Evolutionary conservation across 1,140 invertebrate genomes (phyloP).

Genomic region (Cyclargus thomasi): DNA sequence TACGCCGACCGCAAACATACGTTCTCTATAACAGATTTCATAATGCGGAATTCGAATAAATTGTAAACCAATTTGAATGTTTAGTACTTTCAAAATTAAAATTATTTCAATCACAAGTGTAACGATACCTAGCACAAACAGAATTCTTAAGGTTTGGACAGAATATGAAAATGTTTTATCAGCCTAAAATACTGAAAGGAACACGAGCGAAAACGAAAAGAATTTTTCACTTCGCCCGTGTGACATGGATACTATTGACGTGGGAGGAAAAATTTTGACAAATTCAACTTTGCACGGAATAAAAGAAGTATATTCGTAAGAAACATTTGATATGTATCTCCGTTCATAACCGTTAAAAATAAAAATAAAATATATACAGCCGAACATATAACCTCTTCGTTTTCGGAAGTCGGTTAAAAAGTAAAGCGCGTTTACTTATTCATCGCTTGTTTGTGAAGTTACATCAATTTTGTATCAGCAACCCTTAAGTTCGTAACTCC

Average conservation of each 20-base stretch:
- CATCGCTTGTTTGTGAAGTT: background rate
- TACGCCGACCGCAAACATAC: no score
- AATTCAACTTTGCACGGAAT: background rate
- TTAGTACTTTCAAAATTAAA: no score
- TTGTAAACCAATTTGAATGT: no score
- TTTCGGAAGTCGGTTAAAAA: background rate
- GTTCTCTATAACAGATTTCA: no score
- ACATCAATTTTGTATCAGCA: background rate
- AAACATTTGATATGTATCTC: background rate
- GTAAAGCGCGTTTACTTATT: background rate
- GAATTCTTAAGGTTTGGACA: background rate
- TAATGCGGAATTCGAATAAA: no score
- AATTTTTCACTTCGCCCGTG: background rate
- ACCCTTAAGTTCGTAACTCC: slow-evolving; percentile 1
- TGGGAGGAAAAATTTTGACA: background rate
- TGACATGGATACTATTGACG: background rate
- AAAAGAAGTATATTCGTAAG: background rate
- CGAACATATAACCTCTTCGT: no score
- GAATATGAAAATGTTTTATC: background rate
- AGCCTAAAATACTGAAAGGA: background rate
- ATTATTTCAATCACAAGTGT: no score
- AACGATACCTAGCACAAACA: no score
- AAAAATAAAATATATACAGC: no score
- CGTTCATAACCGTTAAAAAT: no score
- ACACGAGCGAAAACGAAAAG: background rate